phyloP scores from a whole-genome alignment of 2,888 invertebrate genomes.

The Drosophila maculinotata region DNA sequence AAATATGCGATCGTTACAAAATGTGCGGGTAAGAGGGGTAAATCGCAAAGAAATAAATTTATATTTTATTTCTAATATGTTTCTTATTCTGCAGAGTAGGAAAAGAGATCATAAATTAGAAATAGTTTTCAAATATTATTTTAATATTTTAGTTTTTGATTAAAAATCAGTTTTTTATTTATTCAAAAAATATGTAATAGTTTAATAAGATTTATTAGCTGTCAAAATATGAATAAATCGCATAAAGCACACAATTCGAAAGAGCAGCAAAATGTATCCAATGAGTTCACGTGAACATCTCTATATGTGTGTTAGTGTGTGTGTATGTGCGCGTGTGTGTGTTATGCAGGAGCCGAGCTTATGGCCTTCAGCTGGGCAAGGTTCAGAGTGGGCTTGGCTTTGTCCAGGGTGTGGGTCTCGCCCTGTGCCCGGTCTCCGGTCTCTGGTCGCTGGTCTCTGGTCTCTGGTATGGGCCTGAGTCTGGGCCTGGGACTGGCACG shows the following conservation, averaged over 20 bases:
- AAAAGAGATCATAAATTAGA: too few relatives aligned
- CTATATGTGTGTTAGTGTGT: conserved; percentile 6
- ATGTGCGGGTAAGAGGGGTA: too few relatives aligned
- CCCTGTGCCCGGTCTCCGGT: conserved; percentile 24
- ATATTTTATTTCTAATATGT: too few relatives aligned
- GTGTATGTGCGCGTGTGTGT: conserved; percentile 23
- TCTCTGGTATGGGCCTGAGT: conserved; percentile 3
- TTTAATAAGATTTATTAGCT: background rate
- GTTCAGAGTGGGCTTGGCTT: conserved; percentile 43
- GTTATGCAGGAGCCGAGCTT: conserved; percentile 27
- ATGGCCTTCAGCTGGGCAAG: conserved; percentile 48
- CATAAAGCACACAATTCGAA: background rate
- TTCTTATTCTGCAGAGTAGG: too few relatives aligned
- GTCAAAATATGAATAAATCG: background rate
- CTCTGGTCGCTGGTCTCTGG: conserved; percentile 37
- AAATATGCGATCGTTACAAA: too few relatives aligned
- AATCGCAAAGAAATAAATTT: too few relatives aligned
- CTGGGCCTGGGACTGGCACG: conserved; percentile 53
- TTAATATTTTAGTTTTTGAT: too few relatives aligned
- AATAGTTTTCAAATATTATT: too few relatives aligned
- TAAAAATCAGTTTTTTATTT: too few relatives aligned
- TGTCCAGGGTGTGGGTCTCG: conserved; percentile 13
- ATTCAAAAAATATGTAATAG: too few relatives aligned
- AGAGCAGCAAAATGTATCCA: conserved; percentile 45
- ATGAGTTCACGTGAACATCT: conserved; percentile 21